phyloP scores from a whole-genome alignment of 2,113 vertebrate species.

The Gnathonemus longibarbis region DNA sequence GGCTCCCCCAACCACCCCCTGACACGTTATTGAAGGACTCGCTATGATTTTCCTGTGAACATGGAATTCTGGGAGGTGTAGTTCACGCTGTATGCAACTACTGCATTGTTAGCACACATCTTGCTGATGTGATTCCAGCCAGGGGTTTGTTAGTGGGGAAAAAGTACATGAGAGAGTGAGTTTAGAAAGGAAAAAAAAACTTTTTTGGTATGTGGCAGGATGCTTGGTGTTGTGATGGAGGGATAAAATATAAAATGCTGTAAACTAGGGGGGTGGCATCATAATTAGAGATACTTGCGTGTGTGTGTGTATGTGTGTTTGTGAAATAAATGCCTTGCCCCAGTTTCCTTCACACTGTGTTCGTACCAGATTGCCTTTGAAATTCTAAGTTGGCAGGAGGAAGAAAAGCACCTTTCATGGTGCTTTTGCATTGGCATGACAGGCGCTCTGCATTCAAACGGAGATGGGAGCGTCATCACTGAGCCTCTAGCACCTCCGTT shows the following conservation, averaged over 20 bases:
- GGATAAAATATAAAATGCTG: not conserved
- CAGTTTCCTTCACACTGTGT: not conserved
- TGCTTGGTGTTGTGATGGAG: not conserved
- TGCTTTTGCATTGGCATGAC: not conserved
- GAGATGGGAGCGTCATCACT: constrained; percentile 20
- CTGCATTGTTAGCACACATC: not conserved
- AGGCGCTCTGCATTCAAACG: not conserved
- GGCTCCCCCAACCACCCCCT: not conserved
- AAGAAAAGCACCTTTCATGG: not conserved
- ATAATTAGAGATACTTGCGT: not conserved
- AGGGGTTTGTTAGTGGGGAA: not conserved
- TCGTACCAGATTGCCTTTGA: not conserved
- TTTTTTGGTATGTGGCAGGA: not conserved
- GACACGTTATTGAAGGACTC: not conserved
- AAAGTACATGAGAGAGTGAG: not conserved
- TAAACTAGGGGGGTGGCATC: not conserved
- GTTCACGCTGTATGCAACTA: not conserved
- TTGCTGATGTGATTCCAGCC: not conserved
- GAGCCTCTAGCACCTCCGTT: constrained; percentile 42
- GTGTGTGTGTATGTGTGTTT: not conserved
- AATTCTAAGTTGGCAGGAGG: not conserved
- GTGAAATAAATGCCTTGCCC: not conserved
- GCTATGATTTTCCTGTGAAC: not conserved
- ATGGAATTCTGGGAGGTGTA: not conserved
- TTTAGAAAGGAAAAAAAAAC: not conserved